phyloP scores from a whole-genome alignment of 1,140 invertebrate species.

The Hypsibius dujardini region DNA sequence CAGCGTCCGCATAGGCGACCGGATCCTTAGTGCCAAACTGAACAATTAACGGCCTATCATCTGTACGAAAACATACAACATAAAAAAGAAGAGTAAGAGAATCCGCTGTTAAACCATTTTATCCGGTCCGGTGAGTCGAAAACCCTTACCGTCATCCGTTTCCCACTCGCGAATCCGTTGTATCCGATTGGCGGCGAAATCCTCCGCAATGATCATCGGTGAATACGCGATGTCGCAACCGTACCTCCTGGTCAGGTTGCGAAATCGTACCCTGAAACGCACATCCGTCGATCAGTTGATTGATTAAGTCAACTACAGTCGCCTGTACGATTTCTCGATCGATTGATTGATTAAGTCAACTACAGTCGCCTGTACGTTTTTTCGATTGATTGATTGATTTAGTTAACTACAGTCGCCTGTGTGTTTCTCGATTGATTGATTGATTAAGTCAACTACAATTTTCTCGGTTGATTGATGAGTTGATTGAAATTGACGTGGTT shows the following conservation, averaged over 20 bases:
- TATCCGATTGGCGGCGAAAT: slow-evolving; percentile 40
- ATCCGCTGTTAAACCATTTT: background rate
- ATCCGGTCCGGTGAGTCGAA: background rate
- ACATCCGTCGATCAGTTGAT: no score
- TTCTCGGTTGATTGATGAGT: background rate
- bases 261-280: slow-evolving; percentile 52
- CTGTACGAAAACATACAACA: slow-evolving; percentile 1
- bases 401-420: background rate
- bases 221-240: slow-evolving; percentile 76
- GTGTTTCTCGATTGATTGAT: background rate
- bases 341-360: no score
- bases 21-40: slow-evolving; percentile 80
- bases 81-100: background rate
- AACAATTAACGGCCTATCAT: slow-evolving; percentile 40
- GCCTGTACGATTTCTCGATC: no score
- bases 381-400: background rate
- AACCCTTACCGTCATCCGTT: background rate
- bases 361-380: no score
- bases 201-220: slow-evolving; percentile 87
- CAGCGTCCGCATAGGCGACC: slow-evolving; percentile 61
- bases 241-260: slow-evolving; percentile 62
- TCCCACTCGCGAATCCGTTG: background rate
- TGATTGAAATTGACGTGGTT: background rate
- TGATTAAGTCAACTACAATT: background rate
- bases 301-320: no score